These are phyloP conservation scores for Myopa testacea DNA, from an alignment of 2,888 invertebrate species.

Conservation along the genomic window DNA sequence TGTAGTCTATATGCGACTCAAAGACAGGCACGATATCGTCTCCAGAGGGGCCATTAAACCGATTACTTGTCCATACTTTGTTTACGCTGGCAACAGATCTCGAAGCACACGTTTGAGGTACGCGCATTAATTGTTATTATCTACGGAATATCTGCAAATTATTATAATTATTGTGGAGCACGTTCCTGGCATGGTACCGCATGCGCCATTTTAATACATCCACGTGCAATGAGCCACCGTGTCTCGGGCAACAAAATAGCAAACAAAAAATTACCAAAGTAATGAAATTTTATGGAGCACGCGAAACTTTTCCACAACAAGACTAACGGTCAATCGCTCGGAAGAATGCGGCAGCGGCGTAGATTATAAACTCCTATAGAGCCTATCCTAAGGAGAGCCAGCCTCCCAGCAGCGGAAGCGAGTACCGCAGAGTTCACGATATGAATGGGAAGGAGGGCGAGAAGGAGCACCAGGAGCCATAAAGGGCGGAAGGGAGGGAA, in stretches of 20 bases:
- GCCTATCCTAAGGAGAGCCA: neutral
- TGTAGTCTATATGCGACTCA: too few relatives aligned
- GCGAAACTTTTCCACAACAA: slow-evolving; percentile 47
- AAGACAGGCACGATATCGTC: neutral
- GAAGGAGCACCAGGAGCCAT: neutral
- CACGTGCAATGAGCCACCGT: neutral
- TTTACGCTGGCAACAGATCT: slow-evolving; percentile 10
- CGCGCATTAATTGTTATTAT: neutral
- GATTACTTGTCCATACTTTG: slow-evolving; percentile 8
- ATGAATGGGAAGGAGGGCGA: neutral
- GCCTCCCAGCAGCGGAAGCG: neutral
- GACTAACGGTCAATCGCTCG: slow-evolving; percentile 38
- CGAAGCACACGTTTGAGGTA: neutral
- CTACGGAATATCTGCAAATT: slow-evolving; percentile 47
- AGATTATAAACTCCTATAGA: slow-evolving; percentile 32
- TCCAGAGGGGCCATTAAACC: slow-evolving; percentile 7
- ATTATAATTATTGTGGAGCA: slow-evolving; percentile 52
- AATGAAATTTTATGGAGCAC: slow-evolving; percentile 63
- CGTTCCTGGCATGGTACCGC: slow-evolving; percentile 15
- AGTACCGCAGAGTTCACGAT: neutral
- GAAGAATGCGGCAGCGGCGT: slow-evolving; percentile 26
- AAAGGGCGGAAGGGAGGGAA: neutral
- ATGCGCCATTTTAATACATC: neutral
- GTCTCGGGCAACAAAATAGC: neutral
- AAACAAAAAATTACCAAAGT: slow-evolving; percentile 58